Evolutionary conservation across 2,113 vertebrate genomes (phyloP).

Genomic region (Haliaeetus leucogaster): DNA sequence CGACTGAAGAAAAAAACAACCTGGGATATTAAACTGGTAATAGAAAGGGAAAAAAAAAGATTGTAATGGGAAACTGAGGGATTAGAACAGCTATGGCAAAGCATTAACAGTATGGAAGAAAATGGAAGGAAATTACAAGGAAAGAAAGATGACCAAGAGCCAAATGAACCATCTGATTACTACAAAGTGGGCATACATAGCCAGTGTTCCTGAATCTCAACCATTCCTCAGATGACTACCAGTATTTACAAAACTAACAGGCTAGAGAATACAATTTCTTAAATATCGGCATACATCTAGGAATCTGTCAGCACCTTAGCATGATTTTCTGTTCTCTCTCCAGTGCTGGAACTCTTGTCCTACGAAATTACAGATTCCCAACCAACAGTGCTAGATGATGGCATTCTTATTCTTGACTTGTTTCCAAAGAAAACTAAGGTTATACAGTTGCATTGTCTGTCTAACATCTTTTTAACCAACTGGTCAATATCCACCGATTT

Average conservation of each 20-base stretch:
- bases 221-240: not conserved
- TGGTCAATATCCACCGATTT: not conserved
- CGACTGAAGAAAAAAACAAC: not conserved
- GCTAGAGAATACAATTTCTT: not conserved
- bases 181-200: not conserved
- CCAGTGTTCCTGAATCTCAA: not conserved
- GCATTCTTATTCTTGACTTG: not conserved
- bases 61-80: not conserved
- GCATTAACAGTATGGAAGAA: not conserved
- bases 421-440: not conserved
- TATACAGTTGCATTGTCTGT: not conserved
- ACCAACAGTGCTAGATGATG: not conserved
- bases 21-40: not conserved
- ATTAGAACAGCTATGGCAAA: not conserved
- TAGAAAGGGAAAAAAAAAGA: not conserved
- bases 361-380: not conserved
- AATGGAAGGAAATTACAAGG: not conserved
- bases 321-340: not conserved
- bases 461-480: not conserved
- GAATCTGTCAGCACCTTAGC: not conserved
- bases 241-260: not conserved
- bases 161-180: not conserved
- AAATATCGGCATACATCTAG: not conserved
- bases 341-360: not conserved
- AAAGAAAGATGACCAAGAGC: not conserved